Evolutionary conservation across 2,113 vertebrate species (phyloP).

Genomic region (Electrona antarctica): DNA sequence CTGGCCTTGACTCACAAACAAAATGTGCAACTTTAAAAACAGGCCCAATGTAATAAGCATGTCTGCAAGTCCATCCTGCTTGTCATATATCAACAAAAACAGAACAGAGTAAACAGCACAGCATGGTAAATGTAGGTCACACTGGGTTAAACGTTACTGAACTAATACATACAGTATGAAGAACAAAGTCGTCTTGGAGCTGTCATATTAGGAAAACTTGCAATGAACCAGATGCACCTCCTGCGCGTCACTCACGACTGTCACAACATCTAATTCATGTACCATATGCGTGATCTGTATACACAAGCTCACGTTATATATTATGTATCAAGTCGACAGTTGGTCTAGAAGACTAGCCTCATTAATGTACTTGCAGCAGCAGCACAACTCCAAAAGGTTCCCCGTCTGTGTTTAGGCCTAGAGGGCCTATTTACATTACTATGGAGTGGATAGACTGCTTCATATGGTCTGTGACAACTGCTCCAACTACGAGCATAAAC

Average conservation of each 20-base stretch:
- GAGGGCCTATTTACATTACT: neutral
- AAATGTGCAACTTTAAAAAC: neutral
- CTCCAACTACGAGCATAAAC: neutral
- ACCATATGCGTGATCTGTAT: neutral
- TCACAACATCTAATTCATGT: slow-evolving; percentile 6
- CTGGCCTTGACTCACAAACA: neutral
- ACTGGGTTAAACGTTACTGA: slow-evolving; percentile 9
- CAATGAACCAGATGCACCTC: neutral
- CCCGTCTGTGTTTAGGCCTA: neutral
- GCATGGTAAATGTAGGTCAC: neutral
- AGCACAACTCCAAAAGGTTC: neutral
- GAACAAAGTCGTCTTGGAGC: neutral
- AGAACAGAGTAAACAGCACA: neutral
- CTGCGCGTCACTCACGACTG: slow-evolving; percentile 8
- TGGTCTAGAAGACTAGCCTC: too few species aligned
- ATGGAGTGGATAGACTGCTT: neutral
- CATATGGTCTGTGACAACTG: neutral
- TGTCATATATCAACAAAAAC: neutral
- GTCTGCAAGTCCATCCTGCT: neutral
- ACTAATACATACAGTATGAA: slow-evolving; percentile 14
- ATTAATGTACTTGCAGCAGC: neutral
- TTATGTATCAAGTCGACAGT: too few species aligned
- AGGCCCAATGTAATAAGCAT: neutral
- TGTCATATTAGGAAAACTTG: neutral
- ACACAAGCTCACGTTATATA: too few species aligned